Base-by-base conservation (phyloP, 2,797 vertebrate genomes). In the Dipus sagitta region DNA sequence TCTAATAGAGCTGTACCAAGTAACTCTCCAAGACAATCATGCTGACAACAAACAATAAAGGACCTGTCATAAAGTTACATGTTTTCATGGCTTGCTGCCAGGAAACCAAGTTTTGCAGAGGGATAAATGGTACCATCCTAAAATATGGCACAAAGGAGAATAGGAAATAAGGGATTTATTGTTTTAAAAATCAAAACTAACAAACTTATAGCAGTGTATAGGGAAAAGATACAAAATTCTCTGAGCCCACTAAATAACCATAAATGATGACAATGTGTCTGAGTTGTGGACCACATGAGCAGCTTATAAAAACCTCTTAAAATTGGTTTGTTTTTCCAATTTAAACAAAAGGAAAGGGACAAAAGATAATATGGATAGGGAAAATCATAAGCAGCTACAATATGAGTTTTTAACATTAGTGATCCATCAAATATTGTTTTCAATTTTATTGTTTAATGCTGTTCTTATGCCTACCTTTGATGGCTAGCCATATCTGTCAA, bases 1-100 rank as follows among this genome's bases (percentile, higher is more conserved):
- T 97, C 95, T 95, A 92, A 95, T 87, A 87, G 85, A 97, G 71
- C 81, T 94, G 14, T 91, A 80, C 87, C 86, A 83, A 97, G 72
- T 95, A 95, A 82, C 94, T 98, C 94, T 96, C 90, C 67, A 6
- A 93, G 89, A 94, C 82, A 97, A 95, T 95, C 89, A 93, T 14
- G 75, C 70, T 92, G 96, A 95, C 93, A 98, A 76, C 76, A 94
- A 94, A 87, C 90, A 96, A 90, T 97, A 97, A 98, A 97, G 64
- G 96, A 97, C 58, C 32, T 84, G 81, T 96, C 95, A 95, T 94
- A 96, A 98, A 97, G 85, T 92, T 87, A 64, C 64, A 32, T 62
- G 14, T 91, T 92, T 95, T 97, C 95, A 88, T 92, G 81, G 88
- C 65, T 85, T 64, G 71, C 78, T 95, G 95, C 54, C 96, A 93